phyloP scores from a whole-genome alignment of 2,113 vertebrate genomes.

The Oncorhynchus mykiss region DNA sequence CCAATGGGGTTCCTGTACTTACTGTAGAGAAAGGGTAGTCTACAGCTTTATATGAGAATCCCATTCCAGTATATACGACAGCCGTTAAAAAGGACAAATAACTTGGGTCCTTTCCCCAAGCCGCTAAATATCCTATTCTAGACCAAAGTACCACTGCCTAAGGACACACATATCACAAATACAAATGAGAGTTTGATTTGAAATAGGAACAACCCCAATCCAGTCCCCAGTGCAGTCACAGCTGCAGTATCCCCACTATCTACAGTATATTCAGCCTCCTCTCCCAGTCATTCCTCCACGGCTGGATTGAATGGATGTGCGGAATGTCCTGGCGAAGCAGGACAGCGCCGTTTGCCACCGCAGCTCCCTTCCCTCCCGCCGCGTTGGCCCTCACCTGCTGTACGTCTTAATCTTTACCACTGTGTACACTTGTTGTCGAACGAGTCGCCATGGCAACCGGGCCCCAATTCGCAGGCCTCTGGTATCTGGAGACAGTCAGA shows the following conservation, averaged over 20 bases:
- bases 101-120: too few species aligned
- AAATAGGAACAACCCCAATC: neutral
- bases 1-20: neutral
- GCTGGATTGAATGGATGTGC: conserved; percentile 33
- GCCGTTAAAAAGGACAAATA: too few species aligned
- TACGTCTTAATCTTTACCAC: conserved; percentile 50
- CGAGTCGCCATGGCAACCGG: conserved; percentile 55
- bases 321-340: conserved; percentile 53
- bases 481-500: conserved; percentile 42
- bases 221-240: neutral
- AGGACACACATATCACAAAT: too few species aligned
- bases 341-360: conserved; percentile 30
- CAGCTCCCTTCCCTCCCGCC: conserved; percentile 10
- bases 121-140: too few species aligned
- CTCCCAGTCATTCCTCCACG: conserved; percentile 3
- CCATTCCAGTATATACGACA: too few species aligned
- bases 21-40: neutral
- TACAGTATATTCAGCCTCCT: neutral
- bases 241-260: neutral
- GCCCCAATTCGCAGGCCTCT: conserved; percentile 17
- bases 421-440: conserved; percentile 68
- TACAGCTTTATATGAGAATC: too few species aligned
- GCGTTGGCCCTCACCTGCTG: conserved; percentile 11
- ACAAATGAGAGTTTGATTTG: neutral
- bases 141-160: too few species aligned